A percentile compares a stretch with the other conserved stretches of the same genome.
Conservation (phyloP, 2,113 vertebrate genomes). For the Mormyrus iriodes region DNA sequence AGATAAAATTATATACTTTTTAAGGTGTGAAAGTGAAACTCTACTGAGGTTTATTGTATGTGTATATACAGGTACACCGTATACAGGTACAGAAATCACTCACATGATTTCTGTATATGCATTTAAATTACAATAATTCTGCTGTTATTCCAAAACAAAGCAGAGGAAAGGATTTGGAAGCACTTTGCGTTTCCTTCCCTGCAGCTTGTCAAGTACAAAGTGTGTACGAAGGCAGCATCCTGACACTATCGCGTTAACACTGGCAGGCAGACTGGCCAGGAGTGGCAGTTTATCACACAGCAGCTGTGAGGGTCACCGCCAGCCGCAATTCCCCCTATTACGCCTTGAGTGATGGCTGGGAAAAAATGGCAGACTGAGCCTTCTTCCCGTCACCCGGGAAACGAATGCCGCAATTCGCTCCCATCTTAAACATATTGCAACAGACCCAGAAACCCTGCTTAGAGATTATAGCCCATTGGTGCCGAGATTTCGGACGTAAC, state of each 20-base stretch:
- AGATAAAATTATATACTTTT: not conserved
- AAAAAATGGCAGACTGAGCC: conserved; percentile 7
- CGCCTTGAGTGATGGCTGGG: not conserved
- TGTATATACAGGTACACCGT: not conserved
- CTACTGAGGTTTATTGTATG: not conserved
- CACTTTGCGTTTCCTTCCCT: not conserved
- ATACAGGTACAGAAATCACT: not conserved
- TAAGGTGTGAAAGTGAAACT: not conserved
- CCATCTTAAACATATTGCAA: not conserved
- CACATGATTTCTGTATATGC: not conserved
- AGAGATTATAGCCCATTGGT: not conserved
- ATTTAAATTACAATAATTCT: conserved; percentile 5
- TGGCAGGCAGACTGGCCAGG: not conserved
- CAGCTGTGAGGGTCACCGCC: not conserved
- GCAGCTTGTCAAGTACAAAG: not conserved
- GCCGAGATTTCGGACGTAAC: not conserved
- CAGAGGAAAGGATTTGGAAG: not conserved
- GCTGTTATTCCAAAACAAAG: not conserved
- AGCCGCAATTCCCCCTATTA: not conserved
- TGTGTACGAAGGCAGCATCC: not conserved
- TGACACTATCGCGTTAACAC: not conserved
- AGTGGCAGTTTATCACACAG: not conserved
- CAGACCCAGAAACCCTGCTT: not conserved
- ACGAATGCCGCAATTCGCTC: not conserved
- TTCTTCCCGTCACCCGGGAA: not conserved